Base-by-base conservation (phyloP, 2,888 invertebrate species). In the Parnassius smintheus region DNA sequence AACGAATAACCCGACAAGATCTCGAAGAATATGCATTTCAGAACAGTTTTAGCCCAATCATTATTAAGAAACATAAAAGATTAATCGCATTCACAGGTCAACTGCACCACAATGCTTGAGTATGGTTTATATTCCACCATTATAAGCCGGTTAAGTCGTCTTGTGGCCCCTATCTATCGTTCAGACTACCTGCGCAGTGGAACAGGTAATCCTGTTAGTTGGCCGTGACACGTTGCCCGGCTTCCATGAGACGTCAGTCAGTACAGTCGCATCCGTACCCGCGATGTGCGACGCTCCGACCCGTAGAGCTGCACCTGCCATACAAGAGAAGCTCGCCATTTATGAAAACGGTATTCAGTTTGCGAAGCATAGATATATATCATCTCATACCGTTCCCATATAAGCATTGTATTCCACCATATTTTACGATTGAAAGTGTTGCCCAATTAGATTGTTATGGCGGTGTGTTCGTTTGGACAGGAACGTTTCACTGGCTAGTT, bases 141-240 rank as follows among this genome's bases (percentile, higher is more conserved):
- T 72, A 72, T 86, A 87, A 89, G 83, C 85, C 78, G 82, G 82
- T 82, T 86, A 86, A 81, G 78, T 77, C 79, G 78, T 78, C 77
- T 65, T 65, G 61, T 65, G 65, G 62, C 83, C 80, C 76, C 80
- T 80, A 81, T 79, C 77, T 74, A 78, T 78, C 78, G 80, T 80
- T 78, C 73, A 77, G 77, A 82, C 82, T 85, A 84, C 84, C 83
- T 87, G 87, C 88, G 86, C 82, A 88, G 85, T 88, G 81, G 89
- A 86, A 81, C 88, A 86, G 85, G 88, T 88, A 91, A 91, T 91
- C 91, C 91, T 88, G 90, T 91, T 91, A 91, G 88, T 82, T 88
- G 91, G 83, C 91, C 91, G 83, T 91, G 91, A 91, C 91, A 90
- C 80, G 85, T 79, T 88, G 85, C 81, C 85, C 86, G 89, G 88